phyloP scores from a whole-genome alignment of 2,797 vertebrate genomes.

The Aphelocoma californica region DNA sequence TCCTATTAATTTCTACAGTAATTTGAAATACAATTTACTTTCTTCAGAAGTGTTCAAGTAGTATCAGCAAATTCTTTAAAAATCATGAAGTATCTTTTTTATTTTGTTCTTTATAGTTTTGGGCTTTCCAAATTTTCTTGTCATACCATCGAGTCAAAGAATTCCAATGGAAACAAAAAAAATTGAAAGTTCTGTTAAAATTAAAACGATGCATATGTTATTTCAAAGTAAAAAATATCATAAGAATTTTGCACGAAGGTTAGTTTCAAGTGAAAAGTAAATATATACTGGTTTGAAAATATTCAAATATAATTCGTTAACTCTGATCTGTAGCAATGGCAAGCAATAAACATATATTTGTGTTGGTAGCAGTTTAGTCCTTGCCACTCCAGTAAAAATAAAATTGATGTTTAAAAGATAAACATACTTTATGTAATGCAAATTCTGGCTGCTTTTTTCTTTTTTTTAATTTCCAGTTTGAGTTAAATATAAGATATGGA shows the following conservation, averaged over 20 bases:
- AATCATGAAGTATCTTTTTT: background rate
- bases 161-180: background rate
- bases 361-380: background rate
- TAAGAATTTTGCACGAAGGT: background rate
- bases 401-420: background rate
- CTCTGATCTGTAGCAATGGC: background rate
- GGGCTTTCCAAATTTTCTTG: background rate
- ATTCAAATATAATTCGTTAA: background rate
- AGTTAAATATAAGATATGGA: background rate
- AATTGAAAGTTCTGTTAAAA: background rate
- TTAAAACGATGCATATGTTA: background rate
- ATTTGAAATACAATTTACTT: background rate
- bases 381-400: background rate
- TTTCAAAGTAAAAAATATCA: background rate
- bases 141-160: background rate
- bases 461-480: background rate
- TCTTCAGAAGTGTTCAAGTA: background rate
- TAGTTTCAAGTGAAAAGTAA: background rate
- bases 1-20: background rate
- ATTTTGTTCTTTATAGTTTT: background rate
- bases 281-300: background rate
- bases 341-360: background rate
- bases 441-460: background rate
- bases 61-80: rapidly evolving
- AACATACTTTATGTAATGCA: background rate